These are phyloP conservation scores for Sebastes taczanowskii DNA, from an alignment of 2,797 vertebrate species.

Conservation along the genomic window DNA sequence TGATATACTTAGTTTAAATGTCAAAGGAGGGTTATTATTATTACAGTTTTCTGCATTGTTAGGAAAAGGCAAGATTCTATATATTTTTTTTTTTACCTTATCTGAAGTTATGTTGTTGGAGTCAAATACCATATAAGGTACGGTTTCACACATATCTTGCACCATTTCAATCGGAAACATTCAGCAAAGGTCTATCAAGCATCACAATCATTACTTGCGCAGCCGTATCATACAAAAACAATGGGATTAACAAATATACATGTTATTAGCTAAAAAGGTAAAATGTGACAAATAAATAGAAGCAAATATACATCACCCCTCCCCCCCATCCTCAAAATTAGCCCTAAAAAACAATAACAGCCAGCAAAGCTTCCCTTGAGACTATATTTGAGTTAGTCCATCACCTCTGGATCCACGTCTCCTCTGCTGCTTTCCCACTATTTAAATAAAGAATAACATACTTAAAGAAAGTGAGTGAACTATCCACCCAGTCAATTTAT, in stretches of 20 bases:
- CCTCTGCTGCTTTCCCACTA: slow-evolving; percentile 22
- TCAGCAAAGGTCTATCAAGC: slow-evolving; percentile 51
- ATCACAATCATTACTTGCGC: slow-evolving; percentile 59
- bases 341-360: slow-evolving; percentile 55
- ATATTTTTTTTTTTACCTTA: slow-evolving; percentile 33
- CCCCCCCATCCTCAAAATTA: slow-evolving; percentile 41
- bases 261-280: slow-evolving; percentile 65
- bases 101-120: slow-evolving; percentile 28
- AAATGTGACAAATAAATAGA: slow-evolving; percentile 82
- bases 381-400: slow-evolving; percentile 19
- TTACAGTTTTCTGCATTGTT: slow-evolving; percentile 45
- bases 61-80: slow-evolving; percentile 37
- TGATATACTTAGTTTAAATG: slow-evolving; percentile 52
- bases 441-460: slow-evolving; percentile 37
- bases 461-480: not conserved
- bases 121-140: slow-evolving; percentile 23
- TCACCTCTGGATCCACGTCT: slow-evolving; percentile 16
- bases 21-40: slow-evolving; percentile 41
- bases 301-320: slow-evolving; percentile 62
- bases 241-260: slow-evolving; percentile 65
- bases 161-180: slow-evolving; percentile 49
- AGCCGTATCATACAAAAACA: slow-evolving; percentile 61
- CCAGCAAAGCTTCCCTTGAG: slow-evolving; percentile 39
- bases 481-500: slow-evolving; percentile 26
- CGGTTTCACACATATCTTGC: slow-evolving; percentile 31